Conservation (phyloP, 2,113 vertebrate species). For the Petromus typicus region DNA sequence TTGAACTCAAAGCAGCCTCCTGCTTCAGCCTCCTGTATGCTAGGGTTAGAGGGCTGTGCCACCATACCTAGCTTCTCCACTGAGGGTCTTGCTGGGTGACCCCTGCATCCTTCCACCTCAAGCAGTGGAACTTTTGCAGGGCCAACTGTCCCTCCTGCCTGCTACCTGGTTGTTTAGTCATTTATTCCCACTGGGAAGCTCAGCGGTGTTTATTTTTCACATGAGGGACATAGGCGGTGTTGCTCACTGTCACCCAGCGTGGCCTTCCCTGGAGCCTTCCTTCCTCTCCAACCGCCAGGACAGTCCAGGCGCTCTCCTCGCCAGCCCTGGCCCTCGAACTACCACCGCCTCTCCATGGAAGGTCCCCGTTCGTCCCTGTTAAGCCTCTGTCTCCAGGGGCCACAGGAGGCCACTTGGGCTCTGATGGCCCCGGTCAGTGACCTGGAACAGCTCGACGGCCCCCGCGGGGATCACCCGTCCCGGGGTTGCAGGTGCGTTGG, state of each 20-base stretch:
- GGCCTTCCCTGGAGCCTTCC: neutral
- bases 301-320: neutral
- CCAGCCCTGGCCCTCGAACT: neutral
- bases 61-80: neutral
- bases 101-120: rapidly evolving
- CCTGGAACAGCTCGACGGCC: neutral
- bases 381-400: neutral
- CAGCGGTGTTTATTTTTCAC: neutral
- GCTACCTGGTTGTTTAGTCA: too few species aligned
- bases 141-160: neutral
- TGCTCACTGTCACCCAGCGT: neutral
- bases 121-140: neutral
- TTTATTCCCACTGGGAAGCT: neutral
- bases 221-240: neutral
- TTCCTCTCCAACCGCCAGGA: neutral
- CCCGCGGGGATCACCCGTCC: neutral
- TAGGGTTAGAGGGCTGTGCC: neutral
- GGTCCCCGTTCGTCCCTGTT: neutral
- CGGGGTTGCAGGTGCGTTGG: neutral
- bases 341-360: neutral
- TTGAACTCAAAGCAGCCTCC: neutral
- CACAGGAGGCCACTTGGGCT: neutral
- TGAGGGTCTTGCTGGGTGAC: neutral
- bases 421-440: neutral
- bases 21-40: neutral